Evolutionary conservation across 1,140 invertebrate genomes (phyloP).

Genomic region (Lepidotrigona ventralis): DNA sequence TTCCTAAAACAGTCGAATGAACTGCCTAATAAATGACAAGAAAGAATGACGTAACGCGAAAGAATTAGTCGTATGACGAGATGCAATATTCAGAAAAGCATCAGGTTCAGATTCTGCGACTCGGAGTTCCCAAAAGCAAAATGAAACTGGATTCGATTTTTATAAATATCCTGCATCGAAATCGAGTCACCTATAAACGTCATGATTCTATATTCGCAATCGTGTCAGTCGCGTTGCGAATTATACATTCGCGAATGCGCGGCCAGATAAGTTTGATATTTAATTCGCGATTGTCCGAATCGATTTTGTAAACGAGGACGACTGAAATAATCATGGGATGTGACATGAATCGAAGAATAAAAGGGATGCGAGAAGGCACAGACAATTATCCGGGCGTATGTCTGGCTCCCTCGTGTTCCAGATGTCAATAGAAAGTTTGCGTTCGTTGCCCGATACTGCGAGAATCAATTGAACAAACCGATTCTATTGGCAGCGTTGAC

Average conservation of each 20-base stretch:
- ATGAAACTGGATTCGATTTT: neutral
- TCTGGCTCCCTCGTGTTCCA: neutral
- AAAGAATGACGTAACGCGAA: no score
- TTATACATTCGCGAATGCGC: no score
- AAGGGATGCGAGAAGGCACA: neutral
- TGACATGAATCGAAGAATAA: neutral
- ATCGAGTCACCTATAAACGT: neutral
- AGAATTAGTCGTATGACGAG: no score
- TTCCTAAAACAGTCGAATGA: no score
- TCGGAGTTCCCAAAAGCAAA: neutral
- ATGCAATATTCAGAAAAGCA: no score
- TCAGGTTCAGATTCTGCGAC: no score
- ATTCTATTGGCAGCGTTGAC: slow-evolving; percentile 18
- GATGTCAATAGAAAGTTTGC: slow-evolving; percentile 35
- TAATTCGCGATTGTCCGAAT: neutral
- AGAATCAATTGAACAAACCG: slow-evolving; percentile 38
- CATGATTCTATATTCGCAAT: no score
- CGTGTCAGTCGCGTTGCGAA: no score
- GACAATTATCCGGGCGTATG: neutral
- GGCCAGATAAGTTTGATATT: no score
- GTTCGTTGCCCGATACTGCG: neutral
- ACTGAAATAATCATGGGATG: neutral
- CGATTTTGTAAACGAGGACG: neutral
- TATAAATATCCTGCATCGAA: neutral
- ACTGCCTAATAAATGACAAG: no score